Base-by-base conservation (phyloP, 2,888 invertebrate species). In the Oscheius myriophilus region DNA sequence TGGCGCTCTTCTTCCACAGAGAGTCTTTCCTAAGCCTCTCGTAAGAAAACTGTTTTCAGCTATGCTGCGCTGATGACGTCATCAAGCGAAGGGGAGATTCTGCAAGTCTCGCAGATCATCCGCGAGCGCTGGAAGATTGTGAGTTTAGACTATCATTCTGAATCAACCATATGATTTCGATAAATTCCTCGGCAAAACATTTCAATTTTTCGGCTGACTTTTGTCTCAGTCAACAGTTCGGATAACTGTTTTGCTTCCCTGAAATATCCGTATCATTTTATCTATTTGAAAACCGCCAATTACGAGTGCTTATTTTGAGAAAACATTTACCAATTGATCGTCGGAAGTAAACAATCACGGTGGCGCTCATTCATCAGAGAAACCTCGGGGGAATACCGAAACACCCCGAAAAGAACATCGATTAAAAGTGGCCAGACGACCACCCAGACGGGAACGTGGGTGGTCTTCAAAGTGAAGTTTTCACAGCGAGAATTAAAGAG, bases 81-180 rank as follows among this genome's bases (percentile, higher is more conserved):
- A 71, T 87, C 86, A 65, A 86, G 85, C 71, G 86, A 86, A 73
- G 85, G 85, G 57, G 87, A 87, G 80, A 86, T 86, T 67, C 80
- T 86, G 64, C 87, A 86, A 68, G 79, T 81, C 52, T 76, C 79
- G 59, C 87, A 87, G 73, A 72, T 86, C 51, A 87, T 87, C 71
- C 78, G 86, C 42, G 97, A 98, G 87, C 90, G 97, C 88, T 98
- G 97, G 97, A 97, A 96, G 93, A 91, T 92, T 87, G 96, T 96
- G 86, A 89, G 91, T 87, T 6, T 33, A 33, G 9, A 6, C 33
- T 6, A 9, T 33, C 18, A 16, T 18, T 23, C 26, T 52, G 9
- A 55, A 4, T 9, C 9, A 51, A n/a, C n/a, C n/a, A n/a, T n/a
- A n/a, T n/a, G n/a, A n/a, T n/a, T n/a, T n/a, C n/a, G n/a, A n/a